Percentiles rank a stretch among this genome's conserved stretches.
Evolutionary conservation across 2,888 invertebrate genomes (phyloP).

Genomic region (Tethea ocularis): DNA sequence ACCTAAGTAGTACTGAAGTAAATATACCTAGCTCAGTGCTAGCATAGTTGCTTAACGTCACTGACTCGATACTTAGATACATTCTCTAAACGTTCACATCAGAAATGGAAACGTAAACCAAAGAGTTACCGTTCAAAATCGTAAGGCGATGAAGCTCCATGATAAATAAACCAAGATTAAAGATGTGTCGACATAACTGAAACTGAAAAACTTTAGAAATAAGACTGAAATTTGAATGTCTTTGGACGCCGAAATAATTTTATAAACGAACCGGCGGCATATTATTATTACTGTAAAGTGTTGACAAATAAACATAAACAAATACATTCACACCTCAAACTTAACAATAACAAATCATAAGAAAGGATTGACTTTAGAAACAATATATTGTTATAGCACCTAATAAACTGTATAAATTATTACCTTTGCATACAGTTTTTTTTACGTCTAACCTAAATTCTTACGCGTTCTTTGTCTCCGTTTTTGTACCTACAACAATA

Average conservation of each 20-base stretch:
- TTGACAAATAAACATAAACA: conserved; percentile 45
- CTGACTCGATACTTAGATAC: not conserved
- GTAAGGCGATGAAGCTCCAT: not conserved
- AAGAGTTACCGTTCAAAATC: not conserved
- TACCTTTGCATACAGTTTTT: no score
- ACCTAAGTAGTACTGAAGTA: no score
- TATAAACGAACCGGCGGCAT: not conserved
- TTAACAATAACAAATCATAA: conserved; percentile 28
- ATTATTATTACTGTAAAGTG: conserved; percentile 29
- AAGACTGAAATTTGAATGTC: not conserved
- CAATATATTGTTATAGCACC: not conserved
- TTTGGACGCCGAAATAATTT: not conserved
- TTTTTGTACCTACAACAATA: no score
- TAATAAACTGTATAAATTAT: not conserved
- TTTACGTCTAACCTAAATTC: no score
- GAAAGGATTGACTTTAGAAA: not conserved
- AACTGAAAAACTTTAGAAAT: not conserved
- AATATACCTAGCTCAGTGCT: no score
- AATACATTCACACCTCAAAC: conserved; percentile 25
- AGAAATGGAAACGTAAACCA: not conserved
- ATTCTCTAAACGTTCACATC: not conserved
- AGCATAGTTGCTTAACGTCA: not conserved
- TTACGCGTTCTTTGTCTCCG: no score
- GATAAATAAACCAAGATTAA: not conserved
- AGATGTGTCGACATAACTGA: not conserved